phyloP scores from a whole-genome alignment of 2,113 vertebrate genomes.

The Cinclus mexicanus region DNA sequence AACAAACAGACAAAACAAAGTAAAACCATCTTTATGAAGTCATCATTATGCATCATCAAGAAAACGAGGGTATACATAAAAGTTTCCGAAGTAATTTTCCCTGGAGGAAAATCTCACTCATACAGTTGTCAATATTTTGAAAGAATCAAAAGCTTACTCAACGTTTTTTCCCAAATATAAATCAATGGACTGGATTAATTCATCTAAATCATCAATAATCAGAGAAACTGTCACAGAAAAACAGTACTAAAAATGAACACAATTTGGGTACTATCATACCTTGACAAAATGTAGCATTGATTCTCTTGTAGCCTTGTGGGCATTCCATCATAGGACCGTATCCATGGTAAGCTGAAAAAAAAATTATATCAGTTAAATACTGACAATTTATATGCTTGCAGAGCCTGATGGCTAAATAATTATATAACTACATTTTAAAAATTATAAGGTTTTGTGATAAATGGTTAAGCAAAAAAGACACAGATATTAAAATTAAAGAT shows the following conservation, averaged over 20 bases:
- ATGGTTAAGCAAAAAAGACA: neutral
- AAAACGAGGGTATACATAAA: neutral
- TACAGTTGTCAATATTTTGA: neutral
- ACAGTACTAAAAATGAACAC: neutral
- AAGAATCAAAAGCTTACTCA: neutral
- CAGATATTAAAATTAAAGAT: neutral
- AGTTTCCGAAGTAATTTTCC: neutral
- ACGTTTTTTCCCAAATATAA: neutral
- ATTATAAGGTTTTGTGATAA: neutral
- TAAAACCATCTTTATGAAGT: neutral
- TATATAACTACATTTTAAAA: neutral
- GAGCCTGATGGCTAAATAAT: neutral
- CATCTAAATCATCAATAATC: neutral
- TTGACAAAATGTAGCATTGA: conserved; percentile 93
- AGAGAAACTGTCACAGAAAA: neutral
- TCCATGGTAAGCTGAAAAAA: conserved; percentile 81
- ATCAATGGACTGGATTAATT: neutral
- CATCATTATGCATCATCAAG: neutral
- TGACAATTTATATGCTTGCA: neutral
- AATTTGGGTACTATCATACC: conserved; percentile 73
- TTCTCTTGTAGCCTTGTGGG: conserved; percentile 90
- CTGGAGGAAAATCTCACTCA: neutral
- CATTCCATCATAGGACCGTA: conserved; percentile 84
- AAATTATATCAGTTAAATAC: neutral
- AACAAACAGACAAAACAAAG: neutral